Conservation (phyloP, 2,797 vertebrate species). For the Chiroxiphia lanceolata region DNA sequence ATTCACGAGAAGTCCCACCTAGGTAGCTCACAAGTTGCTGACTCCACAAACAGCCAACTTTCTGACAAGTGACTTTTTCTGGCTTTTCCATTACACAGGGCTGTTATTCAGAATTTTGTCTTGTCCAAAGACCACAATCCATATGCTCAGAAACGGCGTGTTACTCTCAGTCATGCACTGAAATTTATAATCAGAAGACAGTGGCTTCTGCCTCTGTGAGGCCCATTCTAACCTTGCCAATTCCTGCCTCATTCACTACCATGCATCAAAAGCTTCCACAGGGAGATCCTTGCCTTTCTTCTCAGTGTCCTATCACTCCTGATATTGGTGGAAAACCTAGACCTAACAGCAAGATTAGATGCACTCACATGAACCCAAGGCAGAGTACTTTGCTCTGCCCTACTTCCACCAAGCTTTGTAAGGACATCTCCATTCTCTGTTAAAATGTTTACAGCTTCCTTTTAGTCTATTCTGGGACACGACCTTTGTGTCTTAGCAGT, state of each 20-base stretch:
- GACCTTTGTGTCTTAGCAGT: not conserved
- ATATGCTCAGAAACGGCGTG: not conserved
- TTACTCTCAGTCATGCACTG: not conserved
- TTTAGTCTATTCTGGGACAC: not conserved
- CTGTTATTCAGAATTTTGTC: not conserved
- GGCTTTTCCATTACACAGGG: not conserved
- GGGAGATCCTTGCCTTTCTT: not conserved
- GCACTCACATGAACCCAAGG: not conserved
- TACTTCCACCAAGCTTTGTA: slow-evolving; percentile 16
- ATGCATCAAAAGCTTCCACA: not conserved
- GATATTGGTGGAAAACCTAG: not conserved
- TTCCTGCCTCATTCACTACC: not conserved
- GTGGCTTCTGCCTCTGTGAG: not conserved
- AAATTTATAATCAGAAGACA: not conserved
- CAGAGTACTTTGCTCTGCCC: not conserved
- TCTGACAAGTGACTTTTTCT: not conserved
- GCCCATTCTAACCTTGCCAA: not conserved
- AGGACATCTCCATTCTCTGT: not conserved
- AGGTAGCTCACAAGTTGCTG: not conserved
- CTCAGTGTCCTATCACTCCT: not conserved
- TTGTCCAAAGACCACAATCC: not conserved
- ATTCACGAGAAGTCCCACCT: not conserved
- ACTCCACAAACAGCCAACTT: not conserved
- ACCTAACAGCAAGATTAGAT: not conserved
- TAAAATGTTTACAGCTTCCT: not conserved